Percentiles rank a stretch among this genome's conserved stretches.
Conservation (phyloP, 2,888 invertebrate genomes). For the Euzetes globulus region DNA sequence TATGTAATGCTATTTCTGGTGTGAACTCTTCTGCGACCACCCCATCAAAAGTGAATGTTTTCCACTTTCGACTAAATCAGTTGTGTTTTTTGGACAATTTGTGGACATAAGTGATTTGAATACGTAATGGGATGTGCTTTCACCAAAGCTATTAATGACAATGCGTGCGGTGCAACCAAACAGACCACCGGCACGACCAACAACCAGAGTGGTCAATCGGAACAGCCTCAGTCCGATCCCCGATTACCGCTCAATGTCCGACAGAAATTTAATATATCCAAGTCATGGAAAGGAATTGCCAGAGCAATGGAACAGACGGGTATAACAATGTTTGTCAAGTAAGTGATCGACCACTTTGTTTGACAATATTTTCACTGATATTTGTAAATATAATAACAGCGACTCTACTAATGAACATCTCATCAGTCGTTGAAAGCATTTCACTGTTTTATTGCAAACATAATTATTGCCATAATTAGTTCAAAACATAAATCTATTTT, state of each 20-base stretch:
- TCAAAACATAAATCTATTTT: background rate
- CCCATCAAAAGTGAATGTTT: background rate
- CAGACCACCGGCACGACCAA: background rate
- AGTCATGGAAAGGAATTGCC: conserved; percentile 84
- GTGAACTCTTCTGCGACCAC: background rate
- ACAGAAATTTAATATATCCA: conserved; percentile 78
- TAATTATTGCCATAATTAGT: background rate
- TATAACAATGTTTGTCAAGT: conserved; percentile 85
- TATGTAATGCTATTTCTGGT: background rate
- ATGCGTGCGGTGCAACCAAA: background rate
- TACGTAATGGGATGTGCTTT: conserved; percentile 39
- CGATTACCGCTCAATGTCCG: conserved; percentile 71
- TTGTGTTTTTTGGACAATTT: background rate
- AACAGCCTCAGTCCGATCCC: conserved; percentile 54
- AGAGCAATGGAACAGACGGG: conserved; percentile 82
- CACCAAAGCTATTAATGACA: conserved; percentile 31
- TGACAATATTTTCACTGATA: background rate
- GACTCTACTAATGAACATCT: background rate
- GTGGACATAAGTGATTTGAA: background rate
- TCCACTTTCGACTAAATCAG: background rate
- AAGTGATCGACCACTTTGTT: conserved; percentile 51
- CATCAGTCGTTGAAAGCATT: background rate
- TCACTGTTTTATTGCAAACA: background rate
- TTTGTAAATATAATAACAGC: background rate
- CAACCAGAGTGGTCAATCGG: background rate